Base-by-base conservation (phyloP, 1,140 invertebrate species). In the Dendroctonus valens region DNA sequence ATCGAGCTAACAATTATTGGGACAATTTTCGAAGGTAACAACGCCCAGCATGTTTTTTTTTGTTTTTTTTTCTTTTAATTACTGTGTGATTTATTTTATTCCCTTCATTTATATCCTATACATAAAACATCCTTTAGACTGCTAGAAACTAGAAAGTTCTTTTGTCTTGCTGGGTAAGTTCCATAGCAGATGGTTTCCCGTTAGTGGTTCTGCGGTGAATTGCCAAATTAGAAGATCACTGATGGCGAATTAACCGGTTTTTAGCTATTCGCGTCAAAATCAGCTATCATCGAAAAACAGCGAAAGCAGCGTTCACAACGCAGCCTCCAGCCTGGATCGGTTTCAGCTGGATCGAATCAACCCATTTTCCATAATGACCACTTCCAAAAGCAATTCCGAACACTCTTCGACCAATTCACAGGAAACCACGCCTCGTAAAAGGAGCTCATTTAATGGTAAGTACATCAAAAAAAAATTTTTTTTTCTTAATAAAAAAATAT, bases 1-100 rank as follows among this genome's bases (percentile, higher is more conserved):
- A 91, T 77, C 81, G 91, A 66, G 91, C 91, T 49, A 94, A 94
- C 78, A 94, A 94, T 80, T 94, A 93, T 79, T 93, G 91, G 91
- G 92, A 94, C 74, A 94, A 94, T 82, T 94, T 94, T 77, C 80
- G 90, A 82, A 92, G 90, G 90, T 91, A 87, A 85, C 38, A 59
- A 59, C 11, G 44, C 26, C 26, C 26, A 26, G 26, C 26, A 51
- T 5, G 2, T n/a, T 51, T 51, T n/a, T 41, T 60, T 55, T 51
- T 54, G 42, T 38, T 48, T 60, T 53, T 39, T 39, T 26, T 26
- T 3, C 26, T 26, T 26, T 26, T 52, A 26, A 60, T 26, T 59
- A 14, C 14, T 61, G 39, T 62, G n/a, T 67, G 8, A 54, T 44
- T 59, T 41, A n/a, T 9, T 61, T 39, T 55, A 40, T 55, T 55